Base-by-base conservation (phyloP, 2,888 invertebrate genomes). In the Incurvaria masculella region DNA sequence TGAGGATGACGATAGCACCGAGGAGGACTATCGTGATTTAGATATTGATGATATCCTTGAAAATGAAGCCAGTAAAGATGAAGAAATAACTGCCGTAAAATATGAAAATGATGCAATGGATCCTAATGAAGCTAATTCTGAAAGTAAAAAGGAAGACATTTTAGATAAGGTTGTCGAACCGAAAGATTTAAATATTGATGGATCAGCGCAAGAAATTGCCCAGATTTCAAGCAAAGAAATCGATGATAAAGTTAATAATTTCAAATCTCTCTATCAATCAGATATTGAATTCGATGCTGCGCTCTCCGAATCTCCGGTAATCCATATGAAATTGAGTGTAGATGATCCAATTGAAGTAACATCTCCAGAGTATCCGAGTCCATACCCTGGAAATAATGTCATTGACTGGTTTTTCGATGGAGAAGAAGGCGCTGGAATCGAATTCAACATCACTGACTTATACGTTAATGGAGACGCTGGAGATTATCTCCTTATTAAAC, bases 401-500 rank as follows among this genome's bases (percentile, higher is more conserved):
- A 53, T 66, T 0, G 76, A 78, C 47, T 76, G 72, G 72, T 56
- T 72, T 8, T 56, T 76, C 4, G 62, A 66, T 20, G 75, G 73
- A 0, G 62, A 68, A 2, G 78, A 76, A 1, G 54, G 55, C 14
- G 46, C 21, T 44, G 79, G 79, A 1, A 69, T 79, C 4, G 79
- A 79, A 52, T 49, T 79, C 23, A 78, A 74, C 45, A 56, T 79
- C 2, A 73, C 72, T 0, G 64, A 68, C 23, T 66, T 78, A 11
- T 56, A 57, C 11, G 56, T 79, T 2, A 72, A 70, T 41, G 70
- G 75, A 2, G 60, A 57, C 11, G 10, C 61, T 1, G 69, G 68
- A 2, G 71, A 79, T 51, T 79, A 72, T 49, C 57, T 79, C 6
- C 56, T 78, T 16, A 58, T 79, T 0, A 73, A 68, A 59, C 79